These are phyloP conservation scores for Homarus americanus DNA, from an alignment of 1,140 invertebrate genomes.

Conservation along the genomic window DNA sequence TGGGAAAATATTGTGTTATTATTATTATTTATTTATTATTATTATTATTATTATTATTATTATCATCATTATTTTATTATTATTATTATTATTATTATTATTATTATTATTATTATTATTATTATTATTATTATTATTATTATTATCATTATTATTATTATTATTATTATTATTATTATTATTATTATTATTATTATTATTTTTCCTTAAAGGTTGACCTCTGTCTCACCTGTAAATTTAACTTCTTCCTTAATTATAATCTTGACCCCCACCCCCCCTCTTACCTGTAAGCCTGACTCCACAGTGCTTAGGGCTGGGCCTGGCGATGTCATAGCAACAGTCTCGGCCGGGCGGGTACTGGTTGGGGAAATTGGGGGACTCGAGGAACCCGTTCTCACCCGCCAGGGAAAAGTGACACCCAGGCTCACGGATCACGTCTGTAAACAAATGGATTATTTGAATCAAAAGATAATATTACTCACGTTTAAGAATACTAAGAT, in stretches of 20 bases:
- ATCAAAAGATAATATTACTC: no score
- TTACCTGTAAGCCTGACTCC: conserved; percentile 76
- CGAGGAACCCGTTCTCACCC: conserved; percentile 75
- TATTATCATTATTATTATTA: no score
- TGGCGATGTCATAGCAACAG: conserved; percentile 77
- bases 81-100: no score
- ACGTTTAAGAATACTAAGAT: no score
- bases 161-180: no score
- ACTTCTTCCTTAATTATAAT: background rate
- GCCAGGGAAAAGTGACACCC: conserved; percentile 75
- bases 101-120: no score
- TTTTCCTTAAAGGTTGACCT: background rate
- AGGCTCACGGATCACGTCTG: conserved; percentile 54
- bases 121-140: background rate
- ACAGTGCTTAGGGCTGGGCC: conserved; percentile 75
- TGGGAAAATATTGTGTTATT: background rate
- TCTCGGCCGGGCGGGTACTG: conserved; percentile 75
- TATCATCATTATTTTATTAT: no score
- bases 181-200: conserved; percentile 9
- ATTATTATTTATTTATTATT: no score
- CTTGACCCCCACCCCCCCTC: background rate
- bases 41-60: no score
- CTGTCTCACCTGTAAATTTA: background rate
- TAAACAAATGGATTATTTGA: background rate
- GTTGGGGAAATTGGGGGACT: conserved; percentile 76